Evolutionary conservation across 1,140 invertebrate genomes (phyloP).

Genomic region (Tetranychus cinnabarinus): DNA sequence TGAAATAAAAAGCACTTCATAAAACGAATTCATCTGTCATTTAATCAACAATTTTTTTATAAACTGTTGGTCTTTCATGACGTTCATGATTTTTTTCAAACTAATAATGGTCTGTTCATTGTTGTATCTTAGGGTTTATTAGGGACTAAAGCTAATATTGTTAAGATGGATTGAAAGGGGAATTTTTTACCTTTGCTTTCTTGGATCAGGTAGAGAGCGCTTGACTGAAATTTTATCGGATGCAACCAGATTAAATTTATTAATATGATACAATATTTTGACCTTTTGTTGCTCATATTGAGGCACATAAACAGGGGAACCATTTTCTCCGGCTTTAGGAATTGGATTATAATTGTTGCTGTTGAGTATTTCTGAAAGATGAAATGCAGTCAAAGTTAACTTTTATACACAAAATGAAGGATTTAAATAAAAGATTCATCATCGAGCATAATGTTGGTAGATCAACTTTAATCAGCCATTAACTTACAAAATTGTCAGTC

Average conservation of each 20-base stretch:
- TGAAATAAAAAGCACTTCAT: too few relatives aligned
- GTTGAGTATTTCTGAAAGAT: constrained; percentile 42
- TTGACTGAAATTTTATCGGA: constrained; percentile 78
- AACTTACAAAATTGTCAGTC: too few relatives aligned
- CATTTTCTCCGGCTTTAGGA: constrained; percentile 45
- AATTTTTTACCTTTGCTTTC: constrained; percentile 36
- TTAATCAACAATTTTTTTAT: too few relatives aligned
- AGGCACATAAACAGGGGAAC: constrained; percentile 50
- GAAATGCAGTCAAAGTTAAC: background rate
- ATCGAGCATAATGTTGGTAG: background rate
- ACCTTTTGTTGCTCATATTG: constrained; percentile 44
- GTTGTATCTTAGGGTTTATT: too few relatives aligned
- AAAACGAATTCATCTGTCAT: too few relatives aligned
- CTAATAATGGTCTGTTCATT: too few relatives aligned
- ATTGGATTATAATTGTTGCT: constrained; percentile 52
- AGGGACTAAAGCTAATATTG: too few relatives aligned
- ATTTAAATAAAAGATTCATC: background rate
- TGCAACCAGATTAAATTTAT: constrained; percentile 69
- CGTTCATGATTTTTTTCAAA: too few relatives aligned
- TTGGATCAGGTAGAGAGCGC: constrained; percentile 61
- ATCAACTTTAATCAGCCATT: too few relatives aligned
- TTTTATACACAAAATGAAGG: background rate
- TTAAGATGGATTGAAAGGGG: background rate
- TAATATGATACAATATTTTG: constrained; percentile 56
- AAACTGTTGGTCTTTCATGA: too few relatives aligned